phyloP scores from a whole-genome alignment of 1,140 invertebrate species.

The Chlorops oryzae region DNA sequence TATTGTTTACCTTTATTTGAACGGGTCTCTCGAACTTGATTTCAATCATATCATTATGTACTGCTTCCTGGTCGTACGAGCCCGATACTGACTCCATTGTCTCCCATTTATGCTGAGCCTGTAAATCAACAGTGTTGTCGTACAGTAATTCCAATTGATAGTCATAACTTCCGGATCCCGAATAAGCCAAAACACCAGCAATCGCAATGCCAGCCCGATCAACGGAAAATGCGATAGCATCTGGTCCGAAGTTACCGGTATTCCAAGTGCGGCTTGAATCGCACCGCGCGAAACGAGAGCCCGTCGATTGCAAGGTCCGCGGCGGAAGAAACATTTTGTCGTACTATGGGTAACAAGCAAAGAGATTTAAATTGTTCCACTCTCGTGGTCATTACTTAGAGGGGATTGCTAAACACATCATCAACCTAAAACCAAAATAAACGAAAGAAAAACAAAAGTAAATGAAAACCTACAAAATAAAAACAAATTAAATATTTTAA shows the following conservation, averaged over 20 bases:
- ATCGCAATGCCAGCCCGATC: slow-evolving; percentile 84
- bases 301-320: slow-evolving; percentile 73
- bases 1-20: slow-evolving; percentile 59
- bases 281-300: slow-evolving; percentile 82
- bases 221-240: slow-evolving; percentile 92
- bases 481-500: neutral
- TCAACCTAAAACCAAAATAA: no score
- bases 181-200: slow-evolving; percentile 80
- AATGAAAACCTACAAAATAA: no score
- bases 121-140: slow-evolving; percentile 55
- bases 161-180: slow-evolving; percentile 77
- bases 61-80: slow-evolving; percentile 53
- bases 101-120: slow-evolving; percentile 49
- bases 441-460: neutral
- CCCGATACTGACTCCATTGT: slow-evolving; percentile 41
- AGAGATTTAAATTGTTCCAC: no score
- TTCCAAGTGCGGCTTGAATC: slow-evolving; percentile 91
- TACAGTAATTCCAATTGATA: slow-evolving; percentile 90
- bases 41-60: slow-evolving; percentile 70
- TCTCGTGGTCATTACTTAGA: no score
- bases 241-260: slow-evolving; percentile 91
- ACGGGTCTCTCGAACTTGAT: slow-evolving; percentile 87
- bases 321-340: slow-evolving; percentile 51
- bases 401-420: no score
- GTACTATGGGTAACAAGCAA: slow-evolving; percentile 54